Conservation (phyloP, 2,797 vertebrate species). For the Cichlasoma orientale region DNA sequence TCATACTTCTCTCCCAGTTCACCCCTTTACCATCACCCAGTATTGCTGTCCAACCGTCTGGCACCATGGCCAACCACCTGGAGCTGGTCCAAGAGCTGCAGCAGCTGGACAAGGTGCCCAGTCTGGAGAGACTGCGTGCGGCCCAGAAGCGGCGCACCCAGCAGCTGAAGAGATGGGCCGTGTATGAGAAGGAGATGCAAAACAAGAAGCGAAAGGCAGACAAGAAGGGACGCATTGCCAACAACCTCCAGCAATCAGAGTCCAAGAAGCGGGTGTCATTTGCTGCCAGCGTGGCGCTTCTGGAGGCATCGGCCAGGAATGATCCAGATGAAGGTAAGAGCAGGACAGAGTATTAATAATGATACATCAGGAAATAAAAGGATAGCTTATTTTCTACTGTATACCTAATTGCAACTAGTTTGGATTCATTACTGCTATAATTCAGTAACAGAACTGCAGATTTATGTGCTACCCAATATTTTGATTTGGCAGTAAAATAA, state of each 20-base stretch:
- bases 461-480: background rate
- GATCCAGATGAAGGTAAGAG: constrained; percentile 93
- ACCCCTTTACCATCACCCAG: constrained; percentile 13
- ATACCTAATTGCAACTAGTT: background rate
- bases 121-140: constrained; percentile 91
- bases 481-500: background rate
- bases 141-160: constrained; percentile 94
- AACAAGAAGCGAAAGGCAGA: constrained; percentile 92
- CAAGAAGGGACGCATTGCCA: constrained; percentile 81
- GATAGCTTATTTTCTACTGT: background rate
- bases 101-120: constrained; percentile 96
- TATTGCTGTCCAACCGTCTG: background rate
- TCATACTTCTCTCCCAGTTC: background rate
- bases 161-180: constrained; percentile 97
- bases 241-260: constrained; percentile 55
- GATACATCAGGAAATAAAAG: background rate
- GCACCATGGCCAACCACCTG: constrained; percentile 90
- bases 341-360: accelerated
- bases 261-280: constrained; percentile 88
- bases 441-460: background rate
- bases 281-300: constrained; percentile 89
- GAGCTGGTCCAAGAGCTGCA: constrained; percentile 96
- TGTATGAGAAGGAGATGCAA: constrained; percentile 97
- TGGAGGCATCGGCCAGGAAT: constrained; percentile 94
- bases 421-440: background rate